Evolutionary conservation across 2,888 invertebrate genomes (phyloP).

Genomic region (Dasysyrphus tricinctus): DNA sequence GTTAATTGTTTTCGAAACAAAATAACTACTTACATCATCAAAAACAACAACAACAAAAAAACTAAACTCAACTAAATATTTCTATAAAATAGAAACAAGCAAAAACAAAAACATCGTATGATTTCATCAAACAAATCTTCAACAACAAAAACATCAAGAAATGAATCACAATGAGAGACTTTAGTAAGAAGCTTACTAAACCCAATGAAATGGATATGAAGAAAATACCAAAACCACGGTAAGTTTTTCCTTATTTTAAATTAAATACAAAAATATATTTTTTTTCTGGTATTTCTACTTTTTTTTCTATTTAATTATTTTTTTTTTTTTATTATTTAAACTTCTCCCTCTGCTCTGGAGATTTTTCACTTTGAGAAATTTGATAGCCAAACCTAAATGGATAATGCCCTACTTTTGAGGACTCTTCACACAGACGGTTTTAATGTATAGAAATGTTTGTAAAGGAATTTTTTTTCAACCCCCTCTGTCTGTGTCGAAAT

Average conservation of each 20-base stretch:
- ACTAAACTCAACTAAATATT: conserved; percentile 21
- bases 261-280: not conserved
- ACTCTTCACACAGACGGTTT: conserved; percentile 35
- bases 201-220: conserved; percentile 79
- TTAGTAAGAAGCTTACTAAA: conserved; percentile 78
- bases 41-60: conserved; percentile 15
- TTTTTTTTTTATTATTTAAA: conserved; percentile 18
- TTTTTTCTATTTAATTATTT: conserved; percentile 22
- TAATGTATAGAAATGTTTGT: conserved; percentile 29
- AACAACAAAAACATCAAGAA: conserved; percentile 51
- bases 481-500: not conserved
- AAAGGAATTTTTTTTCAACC: conserved; percentile 25
- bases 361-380: conserved; percentile 65
- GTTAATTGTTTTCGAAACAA: conserved; percentile 46
- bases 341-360: conserved; percentile 58
- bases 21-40: conserved; percentile 40
- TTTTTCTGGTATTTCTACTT: not conserved
- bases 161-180: conserved; percentile 77
- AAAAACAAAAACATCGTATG: conserved; percentile 48
- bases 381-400: conserved; percentile 59
- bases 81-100: conserved; percentile 21
- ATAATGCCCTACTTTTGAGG: conserved; percentile 57
- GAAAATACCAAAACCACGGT: conserved; percentile 79
- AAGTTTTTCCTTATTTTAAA: conserved; percentile 62
- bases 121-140: conserved; percentile 24